Base-by-base conservation (phyloP, 2,113 vertebrate species). In the Caretta caretta region DNA sequence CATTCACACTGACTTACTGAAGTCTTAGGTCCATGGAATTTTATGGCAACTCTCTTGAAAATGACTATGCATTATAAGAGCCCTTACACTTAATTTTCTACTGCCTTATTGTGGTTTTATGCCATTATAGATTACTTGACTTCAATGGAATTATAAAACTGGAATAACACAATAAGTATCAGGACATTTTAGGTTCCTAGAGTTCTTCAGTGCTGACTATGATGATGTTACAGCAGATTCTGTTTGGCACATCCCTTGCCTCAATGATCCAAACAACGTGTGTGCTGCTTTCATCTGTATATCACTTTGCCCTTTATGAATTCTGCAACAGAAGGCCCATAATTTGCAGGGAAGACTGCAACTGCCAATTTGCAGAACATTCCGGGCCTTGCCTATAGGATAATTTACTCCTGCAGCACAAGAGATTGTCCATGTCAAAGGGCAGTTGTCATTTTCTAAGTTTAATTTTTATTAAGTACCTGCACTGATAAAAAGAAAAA, bases 21-120 rank as follows among this genome's bases (percentile, higher is more conserved):
- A 5, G 42, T 42, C 80, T 81, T 72, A 53, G 87, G 80, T 27
- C 4, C 22, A 53, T 4, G 42, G 38, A 87, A 89, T 81, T 88
- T 20, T 85, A 17, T 50, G 38, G 3, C 16, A 57, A 10, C 29
- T 87, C 2, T 92, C 69, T 27, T 62, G 50, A 53, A 92, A 93
- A 75, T 13, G 6, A 27, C 14, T 83, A 25, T 27, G 11, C 0
- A 1, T 1, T 51, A 42, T 1, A 84, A 1, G 14, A 88, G 82
- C 86, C 88, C 31, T 49, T 92, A 62, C 9, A 46, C 20, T 1
- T 72, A 17, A 72, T 1, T 87, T 85, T 24, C 19, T 22, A 27
- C 1, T 75, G 57, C 54, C 19, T 83, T 65, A 92, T 88, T 80
- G 62, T 12, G 86, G 16, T 48, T 78, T 14, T n/a, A 7, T 27